Conservation (phyloP, 1,140 invertebrate genomes). For the Achroia grisella region DNA sequence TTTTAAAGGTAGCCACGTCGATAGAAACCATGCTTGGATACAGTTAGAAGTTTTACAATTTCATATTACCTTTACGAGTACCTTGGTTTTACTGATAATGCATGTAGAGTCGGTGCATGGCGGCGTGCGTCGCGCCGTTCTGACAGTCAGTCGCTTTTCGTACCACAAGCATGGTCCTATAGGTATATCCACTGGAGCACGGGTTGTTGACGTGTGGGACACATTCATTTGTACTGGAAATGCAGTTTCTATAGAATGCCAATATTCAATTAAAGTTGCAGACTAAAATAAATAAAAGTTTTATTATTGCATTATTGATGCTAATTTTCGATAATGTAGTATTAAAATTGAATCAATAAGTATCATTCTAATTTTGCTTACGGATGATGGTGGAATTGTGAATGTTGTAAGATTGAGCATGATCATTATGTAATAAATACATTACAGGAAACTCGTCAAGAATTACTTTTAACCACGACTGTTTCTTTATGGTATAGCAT, state of each 20-base stretch:
- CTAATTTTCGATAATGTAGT: too few relatives aligned
- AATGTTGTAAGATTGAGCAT: too few relatives aligned
- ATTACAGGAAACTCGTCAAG: too few relatives aligned
- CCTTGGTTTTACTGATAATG: too few relatives aligned
- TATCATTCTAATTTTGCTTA: too few relatives aligned
- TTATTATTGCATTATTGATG: slow-evolving; percentile 1
- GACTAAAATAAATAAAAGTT: not conserved
- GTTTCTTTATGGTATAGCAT: too few relatives aligned
- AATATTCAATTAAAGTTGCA: not conserved
- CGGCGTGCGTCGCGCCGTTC: not conserved
- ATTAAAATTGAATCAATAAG: too few relatives aligned
- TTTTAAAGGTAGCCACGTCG: slow-evolving; percentile 4
- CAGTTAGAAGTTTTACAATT: slow-evolving; percentile 18
- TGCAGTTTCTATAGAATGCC: not conserved
- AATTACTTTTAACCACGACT: too few relatives aligned
- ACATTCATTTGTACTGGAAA: not conserved
- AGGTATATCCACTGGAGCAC: not conserved
- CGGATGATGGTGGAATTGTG: too few relatives aligned
- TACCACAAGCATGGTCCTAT: not conserved
- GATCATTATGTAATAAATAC: too few relatives aligned
- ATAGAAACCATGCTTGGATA: slow-evolving; percentile 4
- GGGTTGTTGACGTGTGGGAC: not conserved
- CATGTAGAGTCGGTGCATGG: not conserved
- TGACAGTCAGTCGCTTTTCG: too few relatives aligned
- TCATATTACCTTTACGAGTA: slow-evolving; percentile 11